phyloP scores from a whole-genome alignment of 2,113 vertebrate species.

The western clawed frog (Xenopus tropicalis) region UCB_Xtro_10.0 CM004448.2:124478501-124479000 shows the following conservation, averaged over 20 bases:
- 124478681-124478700: neutral
- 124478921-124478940: slow-evolving; percentile 5
- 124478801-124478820: slow-evolving; percentile 15
- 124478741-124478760: neutral
- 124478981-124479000: slow-evolving; percentile 37
- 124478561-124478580: no score
- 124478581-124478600: no score
- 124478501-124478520: no score
- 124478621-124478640: no score
- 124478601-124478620: no score
- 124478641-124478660: no score
- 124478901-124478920: slow-evolving; percentile 19
- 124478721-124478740: slow-evolving; percentile 8
- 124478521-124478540: no score
- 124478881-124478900: slow-evolving; percentile 31
- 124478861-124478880: slow-evolving; percentile 21
- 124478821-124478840: slow-evolving; percentile 28
- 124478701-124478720: neutral
- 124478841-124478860: slow-evolving; percentile 28
- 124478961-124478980: slow-evolving; percentile 19
- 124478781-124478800: slow-evolving; percentile 11
- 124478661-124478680: no score
- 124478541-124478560: no score
- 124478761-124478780: slow-evolving; percentile 19
- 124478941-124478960: slow-evolving; percentile 10